A percentile compares a stretch with the other conserved stretches of the same genome.
Conservation (phyloP, 1,140 invertebrate species). For the Chionoecetes opilio region DNA sequence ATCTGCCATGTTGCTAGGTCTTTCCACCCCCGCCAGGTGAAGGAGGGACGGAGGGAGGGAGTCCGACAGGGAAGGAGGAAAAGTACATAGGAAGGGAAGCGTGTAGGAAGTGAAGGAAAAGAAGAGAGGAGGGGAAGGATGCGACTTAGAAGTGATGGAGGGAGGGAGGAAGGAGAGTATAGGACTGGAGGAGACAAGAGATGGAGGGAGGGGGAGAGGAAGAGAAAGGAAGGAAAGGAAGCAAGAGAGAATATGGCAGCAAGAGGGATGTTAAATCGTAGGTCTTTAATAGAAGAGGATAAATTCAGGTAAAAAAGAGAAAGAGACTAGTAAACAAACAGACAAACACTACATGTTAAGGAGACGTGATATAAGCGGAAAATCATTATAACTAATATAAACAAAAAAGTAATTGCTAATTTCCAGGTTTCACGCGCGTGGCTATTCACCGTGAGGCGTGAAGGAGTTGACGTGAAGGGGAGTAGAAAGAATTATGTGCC, state of each 20-base stretch:
- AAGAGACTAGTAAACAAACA: no score
- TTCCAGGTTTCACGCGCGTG: background rate
- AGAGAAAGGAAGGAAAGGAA: no score
- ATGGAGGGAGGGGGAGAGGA: background rate
- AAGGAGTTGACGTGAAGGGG: background rate
- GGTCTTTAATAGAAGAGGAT: background rate
- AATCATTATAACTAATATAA: no score
- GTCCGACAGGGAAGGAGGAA: background rate
- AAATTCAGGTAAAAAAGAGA: no score
- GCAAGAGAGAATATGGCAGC: no score
- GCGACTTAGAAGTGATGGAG: background rate
- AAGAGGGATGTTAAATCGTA: background rate
- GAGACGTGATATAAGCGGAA: no score
- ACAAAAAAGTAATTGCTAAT: no score
- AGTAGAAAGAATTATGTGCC: background rate
- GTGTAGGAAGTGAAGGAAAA: background rate
- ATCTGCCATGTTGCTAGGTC: slow-evolving; percentile 11
- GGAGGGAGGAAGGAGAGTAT: background rate
- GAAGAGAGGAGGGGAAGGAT: background rate
- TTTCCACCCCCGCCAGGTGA: slow-evolving; percentile 12
- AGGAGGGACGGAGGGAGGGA: background rate
- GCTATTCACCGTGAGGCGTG: background rate
- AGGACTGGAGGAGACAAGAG: background rate
- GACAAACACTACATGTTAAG: no score
- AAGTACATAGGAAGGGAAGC: no score